Evolutionary conservation across 92 coral and sea anemone species (phyloP), one percentile per base, ranked within the genome.

Genomic region (Palythoa grandis): DNA sequence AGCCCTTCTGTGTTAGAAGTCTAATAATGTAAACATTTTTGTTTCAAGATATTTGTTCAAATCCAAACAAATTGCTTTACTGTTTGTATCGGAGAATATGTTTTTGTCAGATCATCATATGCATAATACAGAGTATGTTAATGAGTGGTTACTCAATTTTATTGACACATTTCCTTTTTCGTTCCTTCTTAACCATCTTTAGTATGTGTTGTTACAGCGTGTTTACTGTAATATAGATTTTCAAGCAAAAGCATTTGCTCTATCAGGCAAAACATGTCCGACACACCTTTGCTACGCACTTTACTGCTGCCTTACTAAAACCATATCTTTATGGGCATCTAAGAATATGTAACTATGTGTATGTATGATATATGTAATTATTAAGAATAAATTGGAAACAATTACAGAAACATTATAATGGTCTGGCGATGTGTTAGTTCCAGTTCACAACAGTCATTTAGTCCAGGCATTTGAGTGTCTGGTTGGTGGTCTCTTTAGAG

Each of bases 361-460:
- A 76, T 76, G 82, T 53, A 76, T 53, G 68, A 76, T 76, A 76
- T 76, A 76, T 76, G 67, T 53, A 76, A 76, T 76, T 76, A 76
- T 53, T 14, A 76, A 76, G 48, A 54, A 53, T 76, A 76, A 76
- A 76, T 76, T 58, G 63, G 63, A 76, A 15, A 53, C 82, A 76
- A 76, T 76, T 53, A 76, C 82, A 76, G 79, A 76, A 50, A 56
- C 82, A 52, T 24, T 54, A 76, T 17, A 47, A n/a, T 22, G 82
- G 67, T 54, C 48, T 76, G 82, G 61, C 66, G 13, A 25, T 76
- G 29, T 76, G 4, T 76, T 76, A 52, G 67, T 53, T 76, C 61
- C 67, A 52, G 40, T 54, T 48, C 78, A 20, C 78, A 74, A 20
- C 53, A 72, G 53, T 43, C 56, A 40, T 17, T 11, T 75, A 24